Evolutionary conservation across 2,113 vertebrate species (phyloP).

Genomic region (Pristiophorus japonicus): DNA sequence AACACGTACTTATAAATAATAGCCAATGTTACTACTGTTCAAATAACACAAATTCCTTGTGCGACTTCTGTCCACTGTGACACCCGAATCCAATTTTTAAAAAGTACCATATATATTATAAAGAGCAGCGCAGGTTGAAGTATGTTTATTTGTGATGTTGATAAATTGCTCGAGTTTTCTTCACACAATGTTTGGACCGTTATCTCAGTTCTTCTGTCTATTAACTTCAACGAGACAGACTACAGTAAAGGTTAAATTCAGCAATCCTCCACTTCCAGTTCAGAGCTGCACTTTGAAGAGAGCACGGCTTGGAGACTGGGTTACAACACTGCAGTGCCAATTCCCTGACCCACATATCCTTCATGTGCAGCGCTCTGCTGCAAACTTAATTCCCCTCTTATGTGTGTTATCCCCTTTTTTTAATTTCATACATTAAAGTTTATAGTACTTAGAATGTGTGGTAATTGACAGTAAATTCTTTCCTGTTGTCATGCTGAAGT

Average conservation of each 20-base stretch:
- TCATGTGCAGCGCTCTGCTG: neutral
- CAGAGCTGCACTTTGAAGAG: neutral
- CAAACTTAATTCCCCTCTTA: neutral
- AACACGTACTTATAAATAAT: neutral
- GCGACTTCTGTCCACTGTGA: neutral
- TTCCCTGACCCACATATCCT: neutral
- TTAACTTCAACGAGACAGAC: neutral
- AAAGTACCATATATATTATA: neutral
- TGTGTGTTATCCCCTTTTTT: neutral
- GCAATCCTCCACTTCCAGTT: neutral
- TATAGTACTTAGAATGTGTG: neutral
- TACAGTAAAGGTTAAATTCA: neutral
- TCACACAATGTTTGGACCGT: neutral
- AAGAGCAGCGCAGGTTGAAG: neutral
- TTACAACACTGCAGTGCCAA: neutral
- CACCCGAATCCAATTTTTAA: neutral
- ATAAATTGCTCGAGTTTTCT: neutral
- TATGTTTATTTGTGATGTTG: constrained; percentile 3
- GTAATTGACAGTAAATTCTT: neutral
- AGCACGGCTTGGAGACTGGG: neutral
- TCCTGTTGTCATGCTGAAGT: neutral
- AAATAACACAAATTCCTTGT: constrained; percentile 3
- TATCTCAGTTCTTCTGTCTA: constrained; percentile 21
- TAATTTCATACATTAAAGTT: neutral
- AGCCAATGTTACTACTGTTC: neutral